Evolutionary conservation across 2,888 invertebrate genomes (phyloP), one percentile per base, ranked within the genome.

Genomic region (Pherbina coryleti): DNA sequence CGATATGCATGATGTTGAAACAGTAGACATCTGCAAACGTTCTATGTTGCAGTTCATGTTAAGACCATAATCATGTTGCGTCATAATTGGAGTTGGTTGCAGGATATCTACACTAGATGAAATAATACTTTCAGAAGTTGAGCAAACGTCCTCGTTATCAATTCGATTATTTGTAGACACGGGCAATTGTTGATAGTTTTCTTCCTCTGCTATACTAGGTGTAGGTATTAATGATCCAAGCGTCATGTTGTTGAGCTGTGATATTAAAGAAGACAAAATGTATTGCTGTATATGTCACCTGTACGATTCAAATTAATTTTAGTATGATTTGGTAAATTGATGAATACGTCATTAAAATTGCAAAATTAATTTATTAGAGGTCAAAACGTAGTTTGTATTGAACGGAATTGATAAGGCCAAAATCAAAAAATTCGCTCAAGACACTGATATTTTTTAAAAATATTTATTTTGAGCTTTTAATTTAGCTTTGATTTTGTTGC

Each of bases 41-140:
- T 60, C 73, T 49, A 49, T 44, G 31, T 49, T 62, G 9, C 7
- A 25, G n/a, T 22, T 25, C n/a, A 62, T 44, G n/a, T n/a, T 73
- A 73, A 37, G 14, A 49, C 49, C 44, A 44, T 49, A 28, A 44
- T 62, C 49, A 31, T 73, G 22, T 28, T 17, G 19, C 28, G 25
- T 8, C 77, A 84, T 76, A 77, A 85, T 84, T n/a, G 87, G 86
- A 22, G 88, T 86, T 5, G 87, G 76, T 11, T 88, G 88, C 80
- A 88, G 71, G 8, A 44, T 22, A 73, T 73, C 62, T 9, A 60
- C 19, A 62, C 49, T 62, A 19, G 73, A 62, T 44, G 73, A 73
- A 44, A 73, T 73, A 9, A 62, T 17, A 62, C 49, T 73, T 4
- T 60, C 73, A 49, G 62, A 28, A 28, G 73, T 14, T 28, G 31